Evolutionary conservation across 2,888 invertebrate species (phyloP).

Genomic region (Cordilura impudica): DNA sequence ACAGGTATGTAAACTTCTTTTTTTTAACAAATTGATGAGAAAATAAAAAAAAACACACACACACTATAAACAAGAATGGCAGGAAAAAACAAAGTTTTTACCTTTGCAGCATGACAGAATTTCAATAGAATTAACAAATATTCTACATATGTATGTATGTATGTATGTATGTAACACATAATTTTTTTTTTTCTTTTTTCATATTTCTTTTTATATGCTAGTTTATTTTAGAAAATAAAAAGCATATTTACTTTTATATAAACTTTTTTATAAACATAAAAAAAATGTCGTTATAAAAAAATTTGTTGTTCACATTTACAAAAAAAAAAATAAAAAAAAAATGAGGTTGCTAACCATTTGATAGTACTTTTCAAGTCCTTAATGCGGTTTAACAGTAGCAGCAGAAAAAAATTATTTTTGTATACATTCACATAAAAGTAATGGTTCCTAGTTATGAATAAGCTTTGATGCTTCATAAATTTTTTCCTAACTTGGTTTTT

Average conservation of each 20-base stretch:
- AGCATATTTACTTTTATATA: not conserved
- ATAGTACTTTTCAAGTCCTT: conserved; percentile 30
- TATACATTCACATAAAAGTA: conserved; percentile 24
- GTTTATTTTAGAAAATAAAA: not conserved
- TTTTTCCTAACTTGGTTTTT: conserved; percentile 9
- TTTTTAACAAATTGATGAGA: conserved; percentile 41
- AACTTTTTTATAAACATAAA: no score
- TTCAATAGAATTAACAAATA: conserved; percentile 72
- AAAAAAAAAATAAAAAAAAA: conserved; percentile 14
- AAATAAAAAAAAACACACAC: not conserved
- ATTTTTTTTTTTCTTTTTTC: not conserved
- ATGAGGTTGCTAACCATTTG: conserved; percentile 26
- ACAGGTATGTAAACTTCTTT: conserved; percentile 64
- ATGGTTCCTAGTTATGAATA: conserved; percentile 47
- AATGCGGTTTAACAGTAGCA: conserved; percentile 25
- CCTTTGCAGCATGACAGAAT: conserved; percentile 69
- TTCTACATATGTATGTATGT: conserved; percentile 63
- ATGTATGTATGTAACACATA: conserved; percentile 26
- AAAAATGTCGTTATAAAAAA: not conserved
- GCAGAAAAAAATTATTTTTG: not conserved
- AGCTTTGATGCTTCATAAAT: conserved; percentile 48
- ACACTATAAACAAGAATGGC: not conserved
- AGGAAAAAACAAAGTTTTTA: conserved; percentile 23
- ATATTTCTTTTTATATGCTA: not conserved
- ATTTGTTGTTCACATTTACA: not conserved